A percentile compares a stretch with the other conserved stretches of the same genome.
Evolutionary conservation across 2,113 vertebrate species (phyloP).

Genomic region (Pangasianodon hypophthalmus): DNA sequence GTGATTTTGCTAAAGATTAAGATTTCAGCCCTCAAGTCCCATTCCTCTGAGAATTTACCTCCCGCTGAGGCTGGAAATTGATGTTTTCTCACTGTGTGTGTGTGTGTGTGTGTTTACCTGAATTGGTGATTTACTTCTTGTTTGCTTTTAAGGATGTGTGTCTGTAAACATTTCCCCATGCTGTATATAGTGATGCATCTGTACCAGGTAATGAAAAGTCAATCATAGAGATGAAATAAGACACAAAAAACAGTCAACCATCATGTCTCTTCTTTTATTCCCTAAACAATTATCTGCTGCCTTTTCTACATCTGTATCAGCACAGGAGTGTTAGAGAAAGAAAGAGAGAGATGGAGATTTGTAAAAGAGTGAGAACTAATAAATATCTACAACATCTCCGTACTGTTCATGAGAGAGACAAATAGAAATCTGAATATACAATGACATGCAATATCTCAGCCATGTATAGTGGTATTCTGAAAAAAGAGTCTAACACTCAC

Average conservation of each 20-base stretch:
- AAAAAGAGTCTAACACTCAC: background rate
- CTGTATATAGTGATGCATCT: slow-evolving; percentile 2
- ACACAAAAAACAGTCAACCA: background rate
- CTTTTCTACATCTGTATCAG: background rate
- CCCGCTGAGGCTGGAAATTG: slow-evolving; percentile 11
- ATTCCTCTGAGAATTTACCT: slow-evolving; percentile 25
- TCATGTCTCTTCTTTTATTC: background rate
- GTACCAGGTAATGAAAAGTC: slow-evolving; percentile 28
- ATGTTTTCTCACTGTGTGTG: background rate
- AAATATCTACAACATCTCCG: background rate
- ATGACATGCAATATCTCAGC: background rate
- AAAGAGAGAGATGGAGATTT: background rate
- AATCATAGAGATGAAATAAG: background rate
- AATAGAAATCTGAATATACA: background rate
- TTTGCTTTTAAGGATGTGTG: slow-evolving; percentile 5
- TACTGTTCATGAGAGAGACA: background rate
- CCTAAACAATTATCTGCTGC: background rate
- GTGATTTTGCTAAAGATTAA: slow-evolving; percentile 24
- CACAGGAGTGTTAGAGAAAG: background rate
- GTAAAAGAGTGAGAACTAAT: background rate
- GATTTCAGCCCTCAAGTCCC: slow-evolving; percentile 7
- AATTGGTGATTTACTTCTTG: background rate
- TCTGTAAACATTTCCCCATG: background rate
- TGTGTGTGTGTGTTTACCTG: background rate
- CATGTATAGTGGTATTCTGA: background rate